Conservation (phyloP, 2,113 vertebrate species). For the Romanogobio albipinnatus region DNA sequence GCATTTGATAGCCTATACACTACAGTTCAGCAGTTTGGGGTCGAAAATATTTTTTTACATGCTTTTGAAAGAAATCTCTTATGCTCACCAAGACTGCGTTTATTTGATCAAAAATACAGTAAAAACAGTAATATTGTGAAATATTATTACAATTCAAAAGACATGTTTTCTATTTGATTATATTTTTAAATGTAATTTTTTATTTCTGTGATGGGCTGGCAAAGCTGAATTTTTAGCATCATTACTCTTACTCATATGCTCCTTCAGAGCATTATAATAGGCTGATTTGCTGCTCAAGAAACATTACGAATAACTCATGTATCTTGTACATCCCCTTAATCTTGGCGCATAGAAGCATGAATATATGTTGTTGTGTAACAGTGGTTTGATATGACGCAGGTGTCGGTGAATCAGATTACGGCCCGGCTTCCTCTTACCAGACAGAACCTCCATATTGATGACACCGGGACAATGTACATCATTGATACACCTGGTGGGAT, state of each 20-base stretch:
- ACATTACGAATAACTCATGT: not conserved
- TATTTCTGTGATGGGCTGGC: no score
- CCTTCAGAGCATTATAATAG: no score
- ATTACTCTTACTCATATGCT: no score
- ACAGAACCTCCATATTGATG: conserved; percentile 85
- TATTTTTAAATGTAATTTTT: no score
- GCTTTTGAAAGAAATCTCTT: no score
- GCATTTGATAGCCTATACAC: not conserved
- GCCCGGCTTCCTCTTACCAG: conserved; percentile 86
- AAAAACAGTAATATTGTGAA: not conserved
- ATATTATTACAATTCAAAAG: no score
- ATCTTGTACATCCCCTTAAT: not conserved
- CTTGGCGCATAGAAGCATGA: not conserved
- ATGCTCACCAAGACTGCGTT: not conserved
- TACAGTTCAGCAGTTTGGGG: not conserved
- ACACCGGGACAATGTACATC: conserved; percentile 93
- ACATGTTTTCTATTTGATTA: no score
- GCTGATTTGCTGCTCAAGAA: no score
- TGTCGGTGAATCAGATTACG: conserved; percentile 85
- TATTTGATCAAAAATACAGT: not conserved
- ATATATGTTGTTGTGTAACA: not conserved
- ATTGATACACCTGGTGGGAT: conserved; percentile 90
- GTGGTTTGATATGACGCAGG: conserved; percentile 71
- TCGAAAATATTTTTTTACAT: no score
- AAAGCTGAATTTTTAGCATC: no score